These are phyloP conservation scores for Lottia scabra DNA, from an alignment of 2,888 invertebrate genomes.

Conservation along the genomic window DNA sequence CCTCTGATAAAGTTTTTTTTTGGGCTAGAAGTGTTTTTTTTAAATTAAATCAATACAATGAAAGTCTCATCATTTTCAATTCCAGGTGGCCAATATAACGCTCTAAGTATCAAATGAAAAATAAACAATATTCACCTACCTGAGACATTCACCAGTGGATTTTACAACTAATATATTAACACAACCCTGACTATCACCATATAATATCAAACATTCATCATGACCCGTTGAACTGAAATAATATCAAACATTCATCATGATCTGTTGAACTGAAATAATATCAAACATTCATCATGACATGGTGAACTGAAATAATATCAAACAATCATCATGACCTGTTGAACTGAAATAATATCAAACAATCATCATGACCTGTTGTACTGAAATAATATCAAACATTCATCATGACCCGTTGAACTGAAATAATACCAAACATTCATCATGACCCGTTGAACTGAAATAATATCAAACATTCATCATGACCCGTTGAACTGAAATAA, in stretches of 20 bases:
- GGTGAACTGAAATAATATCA: too few relatives aligned
- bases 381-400: constrained; percentile 63
- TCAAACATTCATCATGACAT: neutral
- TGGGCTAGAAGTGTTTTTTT: too few relatives aligned
- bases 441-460: neutral
- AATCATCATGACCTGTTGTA: constrained; percentile 54
- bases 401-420: constrained; percentile 66
- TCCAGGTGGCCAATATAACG: too few relatives aligned
- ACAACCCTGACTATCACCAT: constrained; percentile 68
- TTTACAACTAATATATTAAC: constrained; percentile 68
- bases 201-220: constrained; percentile 67
- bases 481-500: too few relatives aligned
- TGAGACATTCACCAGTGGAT: constrained; percentile 67
- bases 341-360: constrained; percentile 67
- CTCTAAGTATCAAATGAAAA: too few relatives aligned
- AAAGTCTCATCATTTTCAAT: too few relatives aligned
- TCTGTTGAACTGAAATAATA: neutral
- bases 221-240: constrained; percentile 60
- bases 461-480: neutral
- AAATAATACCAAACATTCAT: constrained; percentile 11
- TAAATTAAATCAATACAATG: too few relatives aligned
- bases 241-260: neutral
- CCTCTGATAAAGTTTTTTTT: too few relatives aligned
- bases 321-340: constrained; percentile 68
- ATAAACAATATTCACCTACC: constrained; percentile 40